Conservation (phyloP, 2,113 vertebrate genomes). For the Embiotoca jacksoni region DNA sequence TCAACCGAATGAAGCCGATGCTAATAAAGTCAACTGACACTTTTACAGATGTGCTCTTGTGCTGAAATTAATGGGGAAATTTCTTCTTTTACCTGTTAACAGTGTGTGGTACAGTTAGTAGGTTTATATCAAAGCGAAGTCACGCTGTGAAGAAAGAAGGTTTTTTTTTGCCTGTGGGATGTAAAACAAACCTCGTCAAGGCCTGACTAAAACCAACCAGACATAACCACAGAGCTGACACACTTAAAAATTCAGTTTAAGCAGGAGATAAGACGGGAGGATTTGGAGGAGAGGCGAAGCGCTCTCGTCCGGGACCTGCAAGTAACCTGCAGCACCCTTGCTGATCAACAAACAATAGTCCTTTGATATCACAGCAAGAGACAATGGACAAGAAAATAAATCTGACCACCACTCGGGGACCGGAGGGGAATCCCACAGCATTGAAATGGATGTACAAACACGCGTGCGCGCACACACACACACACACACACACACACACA, state of each 20-base stretch:
- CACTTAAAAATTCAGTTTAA: constrained; percentile 18
- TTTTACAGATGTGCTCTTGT: constrained; percentile 71
- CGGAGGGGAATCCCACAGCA: constrained; percentile 81
- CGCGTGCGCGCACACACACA: not conserved
- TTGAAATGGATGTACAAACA: constrained; percentile 59
- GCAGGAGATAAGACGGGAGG: constrained; percentile 37
- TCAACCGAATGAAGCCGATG: constrained; percentile 85
- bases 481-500: constrained; percentile 31
- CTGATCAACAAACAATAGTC: constrained; percentile 83
- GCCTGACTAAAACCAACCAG: constrained; percentile 47
- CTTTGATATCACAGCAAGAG: constrained; percentile 86
- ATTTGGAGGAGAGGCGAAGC: constrained; percentile 46
- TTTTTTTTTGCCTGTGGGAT: constrained; percentile 11
- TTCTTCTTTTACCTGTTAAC: constrained; percentile 4
- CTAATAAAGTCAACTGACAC: constrained; percentile 83
- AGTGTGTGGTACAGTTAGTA: not conserved
- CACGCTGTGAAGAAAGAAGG: constrained; percentile 9
- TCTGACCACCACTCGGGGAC: constrained; percentile 82
- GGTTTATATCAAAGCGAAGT: constrained; percentile 36
- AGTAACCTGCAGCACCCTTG: constrained; percentile 82
- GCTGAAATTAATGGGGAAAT: constrained; percentile 30
- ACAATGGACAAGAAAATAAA: constrained; percentile 87
- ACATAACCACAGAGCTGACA: constrained; percentile 29
- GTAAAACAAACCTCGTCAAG: constrained; percentile 33
- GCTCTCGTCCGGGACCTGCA: constrained; percentile 72